phyloP scores from a whole-genome alignment of 2,888 invertebrate genomes.

The Venusia cambrica region DNA sequence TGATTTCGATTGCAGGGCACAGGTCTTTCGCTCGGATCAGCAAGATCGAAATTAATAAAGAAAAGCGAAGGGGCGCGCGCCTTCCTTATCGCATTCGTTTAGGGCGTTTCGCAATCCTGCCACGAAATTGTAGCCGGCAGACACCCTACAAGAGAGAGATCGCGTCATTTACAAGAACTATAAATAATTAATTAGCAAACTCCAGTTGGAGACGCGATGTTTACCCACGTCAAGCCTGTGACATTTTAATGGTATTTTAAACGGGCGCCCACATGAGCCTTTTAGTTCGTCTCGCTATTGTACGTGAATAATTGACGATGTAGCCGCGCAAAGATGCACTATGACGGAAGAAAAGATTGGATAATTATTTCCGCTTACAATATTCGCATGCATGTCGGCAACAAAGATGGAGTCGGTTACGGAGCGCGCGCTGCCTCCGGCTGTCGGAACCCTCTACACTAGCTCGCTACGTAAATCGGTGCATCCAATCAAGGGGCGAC shows the following conservation, averaged over 20 bases:
- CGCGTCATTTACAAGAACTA: conserved; percentile 54
- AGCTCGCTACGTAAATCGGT: conserved; percentile 49
- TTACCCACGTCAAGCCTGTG: conserved; percentile 64
- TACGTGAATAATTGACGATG: conserved; percentile 51
- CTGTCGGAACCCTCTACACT: conserved; percentile 26
- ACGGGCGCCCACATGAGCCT: conserved; percentile 53
- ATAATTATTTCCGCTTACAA: conserved; percentile 58
- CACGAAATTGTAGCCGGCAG: conserved; percentile 34
- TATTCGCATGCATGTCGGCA: conserved; percentile 46
- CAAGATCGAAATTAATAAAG: conserved; percentile 49
- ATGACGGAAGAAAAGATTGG: conserved; percentile 44
- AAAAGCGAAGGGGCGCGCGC: conserved; percentile 43
- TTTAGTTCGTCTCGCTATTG: conserved; percentile 42
- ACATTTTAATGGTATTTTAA: conserved; percentile 74
- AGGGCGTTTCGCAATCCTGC: conserved; percentile 24
- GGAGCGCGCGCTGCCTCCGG: conserved; percentile 48
- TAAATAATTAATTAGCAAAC: conserved; percentile 66
- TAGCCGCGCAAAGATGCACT: conserved; percentile 33
- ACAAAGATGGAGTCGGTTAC: conserved; percentile 52
- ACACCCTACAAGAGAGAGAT: conserved; percentile 27
- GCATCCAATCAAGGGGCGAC: conserved; percentile 56
- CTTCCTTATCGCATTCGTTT: conserved; percentile 33
- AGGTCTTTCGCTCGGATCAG: conserved; percentile 30
- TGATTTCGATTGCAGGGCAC: conserved; percentile 20
- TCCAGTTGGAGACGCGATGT: conserved; percentile 44